Evolutionary conservation across 2,113 vertebrate species (phyloP).

Genomic region (Scomber japonicus): DNA sequence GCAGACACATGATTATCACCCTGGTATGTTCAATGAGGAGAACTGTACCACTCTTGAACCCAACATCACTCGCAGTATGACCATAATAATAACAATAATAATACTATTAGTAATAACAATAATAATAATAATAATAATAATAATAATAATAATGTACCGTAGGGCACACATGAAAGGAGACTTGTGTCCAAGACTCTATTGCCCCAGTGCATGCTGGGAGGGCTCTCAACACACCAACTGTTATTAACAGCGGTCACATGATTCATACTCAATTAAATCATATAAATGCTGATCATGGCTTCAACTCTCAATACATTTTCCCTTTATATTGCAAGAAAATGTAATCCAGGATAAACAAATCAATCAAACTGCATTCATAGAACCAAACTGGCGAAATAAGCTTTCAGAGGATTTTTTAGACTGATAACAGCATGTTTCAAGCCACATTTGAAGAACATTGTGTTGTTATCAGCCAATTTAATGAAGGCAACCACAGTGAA

Average conservation of each 20-base stretch:
- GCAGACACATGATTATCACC: too few relatives aligned
- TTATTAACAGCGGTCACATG: background rate
- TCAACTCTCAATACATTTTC: background rate
- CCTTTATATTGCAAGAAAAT: background rate
- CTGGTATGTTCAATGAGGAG: too few relatives aligned
- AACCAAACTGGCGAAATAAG: background rate
- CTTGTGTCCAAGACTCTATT: background rate
- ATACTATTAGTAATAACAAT: too few relatives aligned
- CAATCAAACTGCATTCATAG: background rate
- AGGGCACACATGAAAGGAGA: background rate
- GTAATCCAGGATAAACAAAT: background rate
- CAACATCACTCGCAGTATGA: too few relatives aligned
- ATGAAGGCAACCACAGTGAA: too few relatives aligned
- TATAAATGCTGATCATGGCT: background rate
- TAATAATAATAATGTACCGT: background rate
- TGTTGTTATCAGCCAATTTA: background rate
- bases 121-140: too few relatives aligned
- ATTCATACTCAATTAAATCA: background rate
- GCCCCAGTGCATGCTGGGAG: background rate
- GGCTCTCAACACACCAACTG: background rate
- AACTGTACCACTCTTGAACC: too few relatives aligned
- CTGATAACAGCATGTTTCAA: too few relatives aligned
- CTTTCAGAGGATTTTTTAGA: background rate
- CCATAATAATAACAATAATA: too few relatives aligned
- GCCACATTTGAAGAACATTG: background rate